Evolutionary conservation across 2,888 invertebrate species (phyloP).

Genomic region (Agrilus mali): DNA sequence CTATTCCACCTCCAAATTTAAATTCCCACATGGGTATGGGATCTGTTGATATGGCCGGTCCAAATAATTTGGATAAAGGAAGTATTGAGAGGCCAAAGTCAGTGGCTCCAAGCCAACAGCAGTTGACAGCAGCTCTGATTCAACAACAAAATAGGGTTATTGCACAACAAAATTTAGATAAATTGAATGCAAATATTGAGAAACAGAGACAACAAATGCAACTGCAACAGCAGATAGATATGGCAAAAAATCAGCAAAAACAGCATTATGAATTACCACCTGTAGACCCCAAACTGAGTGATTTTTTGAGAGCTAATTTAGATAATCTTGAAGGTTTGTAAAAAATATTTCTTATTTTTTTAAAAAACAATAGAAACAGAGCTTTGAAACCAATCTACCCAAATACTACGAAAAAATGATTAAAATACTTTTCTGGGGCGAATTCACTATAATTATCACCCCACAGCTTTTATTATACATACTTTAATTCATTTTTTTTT

Average conservation of each 20-base stretch:
- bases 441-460: no score
- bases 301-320: slow-evolving; percentile 58
- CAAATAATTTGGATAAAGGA: slow-evolving; percentile 25
- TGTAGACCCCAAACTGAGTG: slow-evolving; percentile 55
- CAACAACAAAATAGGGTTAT: slow-evolving; percentile 52
- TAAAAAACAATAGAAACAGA: no score
- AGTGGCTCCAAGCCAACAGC: slow-evolving; percentile 36
- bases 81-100: slow-evolving; percentile 29
- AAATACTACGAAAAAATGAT: no score
- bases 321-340: slow-evolving; percentile 52
- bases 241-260: slow-evolving; percentile 25
- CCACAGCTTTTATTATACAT: no score
- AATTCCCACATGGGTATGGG: slow-evolving; percentile 24
- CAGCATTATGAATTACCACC: slow-evolving; percentile 32
- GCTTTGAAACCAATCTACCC: no score
- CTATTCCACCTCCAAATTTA: slow-evolving; percentile 27
- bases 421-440: slow-evolving; percentile 8
- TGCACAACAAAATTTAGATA: slow-evolving; percentile 50
- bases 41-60: slow-evolving; percentile 31
- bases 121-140: slow-evolving; percentile 46
- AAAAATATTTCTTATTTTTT: slow-evolving; percentile 12
- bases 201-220: slow-evolving; percentile 44
- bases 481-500: slow-evolving; percentile 17
- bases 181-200: slow-evolving; percentile 39
- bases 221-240: slow-evolving; percentile 26